A percentile compares a stretch with the other conserved stretches of the same genome.
phyloP scores from a whole-genome alignment of 2,113 vertebrate species.

The Grantiella picta region DNA sequence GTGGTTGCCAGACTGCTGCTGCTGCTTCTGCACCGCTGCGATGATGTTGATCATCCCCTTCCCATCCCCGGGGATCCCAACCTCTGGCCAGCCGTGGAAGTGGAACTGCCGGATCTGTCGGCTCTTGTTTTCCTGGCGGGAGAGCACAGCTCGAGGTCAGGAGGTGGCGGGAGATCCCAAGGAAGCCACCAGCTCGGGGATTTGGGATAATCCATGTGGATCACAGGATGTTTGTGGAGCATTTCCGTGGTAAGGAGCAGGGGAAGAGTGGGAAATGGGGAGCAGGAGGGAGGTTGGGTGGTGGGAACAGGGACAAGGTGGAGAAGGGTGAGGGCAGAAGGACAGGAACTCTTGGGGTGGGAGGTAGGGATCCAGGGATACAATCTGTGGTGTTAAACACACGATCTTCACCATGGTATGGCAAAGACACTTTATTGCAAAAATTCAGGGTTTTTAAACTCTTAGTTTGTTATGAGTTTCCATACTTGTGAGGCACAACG shows the following conservation, averaged over 20 bases:
- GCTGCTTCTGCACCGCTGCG: conserved; percentile 94
- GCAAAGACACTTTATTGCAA: too few relatives aligned
- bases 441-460: too few relatives aligned
- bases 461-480: too few relatives aligned
- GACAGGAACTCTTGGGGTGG: neutral
- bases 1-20: conserved; percentile 98
- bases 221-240: neutral
- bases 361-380: neutral
- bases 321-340: neutral
- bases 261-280: neutral
- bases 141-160: neutral
- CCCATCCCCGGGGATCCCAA: conserved; percentile 92
- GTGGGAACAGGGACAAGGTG: neutral
- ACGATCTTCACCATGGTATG: too few relatives aligned
- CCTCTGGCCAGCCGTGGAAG: conserved; percentile 98
- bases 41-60: conserved; percentile 99
- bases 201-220: fast-evolving
- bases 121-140: conserved; percentile 89
- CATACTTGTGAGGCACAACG: too few relatives aligned
- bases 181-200: neutral
- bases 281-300: neutral
- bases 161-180: neutral
- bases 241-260: fast-evolving
- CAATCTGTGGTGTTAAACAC: too few relatives aligned
- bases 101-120: conserved; percentile 95